phyloP scores from a whole-genome alignment of 2,888 invertebrate species.

The Antitype chi region DNA sequence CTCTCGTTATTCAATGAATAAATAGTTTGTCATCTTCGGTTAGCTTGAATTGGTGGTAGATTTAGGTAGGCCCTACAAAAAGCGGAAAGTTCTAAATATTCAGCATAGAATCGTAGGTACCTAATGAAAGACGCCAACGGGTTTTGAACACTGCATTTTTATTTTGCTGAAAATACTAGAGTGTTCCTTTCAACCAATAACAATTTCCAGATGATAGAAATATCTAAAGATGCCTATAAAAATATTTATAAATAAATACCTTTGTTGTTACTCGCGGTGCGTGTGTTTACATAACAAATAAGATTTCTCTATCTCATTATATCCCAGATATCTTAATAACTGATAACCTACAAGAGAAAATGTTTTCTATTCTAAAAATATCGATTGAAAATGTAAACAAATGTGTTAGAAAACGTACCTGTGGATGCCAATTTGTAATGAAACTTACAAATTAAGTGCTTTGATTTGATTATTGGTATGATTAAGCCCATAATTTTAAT shows the following conservation, averaged over 20 bases:
- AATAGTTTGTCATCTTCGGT: no score
- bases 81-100: no score
- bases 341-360: no score
- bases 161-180: background rate
- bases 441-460: background rate
- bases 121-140: no score
- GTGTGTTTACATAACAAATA: background rate
- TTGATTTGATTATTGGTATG: background rate
- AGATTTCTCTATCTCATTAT: background rate
- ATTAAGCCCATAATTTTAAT: background rate
- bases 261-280: slow-evolving; percentile 14
- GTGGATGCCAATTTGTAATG: background rate
- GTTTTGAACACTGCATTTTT: background rate
- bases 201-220: background rate
- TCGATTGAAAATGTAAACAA: background rate
- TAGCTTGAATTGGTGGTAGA: background rate
- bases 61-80: background rate
- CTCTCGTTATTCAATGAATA: background rate
- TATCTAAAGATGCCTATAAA: background rate
- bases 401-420: background rate
- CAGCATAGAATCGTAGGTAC: background rate
- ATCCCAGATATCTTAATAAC: background rate
- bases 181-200: background rate
- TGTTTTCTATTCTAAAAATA: background rate
- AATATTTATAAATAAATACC: slow-evolving; percentile 14